Evolutionary conservation across 2,113 vertebrate species (phyloP), one percentile per base, ranked within the genome.

Genomic region (Cynoglossus semilaevis): DNA sequence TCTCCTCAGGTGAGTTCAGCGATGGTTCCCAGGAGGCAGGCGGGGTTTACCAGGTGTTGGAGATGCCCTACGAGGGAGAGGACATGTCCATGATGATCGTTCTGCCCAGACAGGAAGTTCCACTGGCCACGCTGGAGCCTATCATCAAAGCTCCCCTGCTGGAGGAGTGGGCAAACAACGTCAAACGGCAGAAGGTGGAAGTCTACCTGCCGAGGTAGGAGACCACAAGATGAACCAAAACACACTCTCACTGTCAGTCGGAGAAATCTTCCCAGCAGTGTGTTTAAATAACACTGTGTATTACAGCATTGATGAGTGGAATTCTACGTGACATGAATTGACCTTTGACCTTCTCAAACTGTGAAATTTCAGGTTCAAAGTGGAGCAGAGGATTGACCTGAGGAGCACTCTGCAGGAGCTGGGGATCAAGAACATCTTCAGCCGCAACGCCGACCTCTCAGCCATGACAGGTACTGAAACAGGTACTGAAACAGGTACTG

Each of bases 151-250:
- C 93, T 0, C 89, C 92, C 0, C 79, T 98, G 82, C 91, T 99
- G 64, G 94, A 97, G 47, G 97, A 99, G 65, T 99, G 97, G 97
- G 94, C 95, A 4, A 94, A 88, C 80, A 94, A 95, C 13, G 95
- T 99, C 11, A 98, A 98, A 86, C 95, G 92, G 64, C 96, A 99
- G 47, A 99, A 98, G 72, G 96, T 98, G 77, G 97, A 99, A 67
- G 93, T 99, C 19, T 98, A 97, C 81, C 80, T 99, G 13, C 97
- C 97, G 0, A 94, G 94, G 97, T 98, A 59, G 91, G 91, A 47
- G 8, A 38, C 3, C 5, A 49, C 14, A 44, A 13, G 38, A 46
- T 14, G 10, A 14, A 41, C 12, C 4, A 4, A 41, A 11, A 49
- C 5, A 47, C 3, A 44, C 10, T 6, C 13, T 16, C 10, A 9